These are phyloP conservation scores for Caracal caracal DNA, from an alignment of 2,113 vertebrate species.

Conservation along the genomic window DNA sequence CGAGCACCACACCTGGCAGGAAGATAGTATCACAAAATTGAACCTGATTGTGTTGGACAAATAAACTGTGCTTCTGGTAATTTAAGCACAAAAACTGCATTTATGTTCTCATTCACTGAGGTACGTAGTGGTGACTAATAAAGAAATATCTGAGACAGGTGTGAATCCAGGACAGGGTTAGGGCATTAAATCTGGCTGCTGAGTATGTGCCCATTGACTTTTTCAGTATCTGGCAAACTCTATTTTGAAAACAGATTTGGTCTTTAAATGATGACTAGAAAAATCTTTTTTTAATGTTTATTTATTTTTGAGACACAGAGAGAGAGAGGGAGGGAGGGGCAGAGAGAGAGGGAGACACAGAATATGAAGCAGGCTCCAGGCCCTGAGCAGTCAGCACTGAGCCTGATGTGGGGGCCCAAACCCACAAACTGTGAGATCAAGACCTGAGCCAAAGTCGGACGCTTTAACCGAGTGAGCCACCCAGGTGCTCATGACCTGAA, in stretches of 20 bases:
- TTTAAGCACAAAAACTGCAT: slow-evolving; percentile 46
- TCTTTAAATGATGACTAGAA: slow-evolving; percentile 67
- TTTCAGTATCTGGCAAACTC: slow-evolving; percentile 60
- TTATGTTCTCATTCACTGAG: neutral
- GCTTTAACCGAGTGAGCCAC: too few relatives aligned
- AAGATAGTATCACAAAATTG: slow-evolving; percentile 56
- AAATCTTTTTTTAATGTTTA: neutral
- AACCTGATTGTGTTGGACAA: slow-evolving; percentile 67
- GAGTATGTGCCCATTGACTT: slow-evolving; percentile 64
- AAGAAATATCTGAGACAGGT: slow-evolving; percentile 62
- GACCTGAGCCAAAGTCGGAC: too few relatives aligned
- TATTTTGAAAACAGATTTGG: slow-evolving; percentile 66
- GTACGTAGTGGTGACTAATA: slow-evolving; percentile 57
- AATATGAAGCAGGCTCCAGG: too few relatives aligned
- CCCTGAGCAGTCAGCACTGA: too few relatives aligned
- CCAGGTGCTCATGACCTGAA: neutral
- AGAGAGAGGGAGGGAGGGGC: too few relatives aligned
- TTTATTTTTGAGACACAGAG: too few relatives aligned
- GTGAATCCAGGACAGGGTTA: slow-evolving; percentile 21
- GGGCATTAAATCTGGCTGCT: slow-evolving; percentile 45
- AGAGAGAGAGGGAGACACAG: too few relatives aligned
- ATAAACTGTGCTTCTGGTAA: slow-evolving; percentile 58
- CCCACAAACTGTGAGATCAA: too few relatives aligned
- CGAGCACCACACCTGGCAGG: slow-evolving; percentile 47
- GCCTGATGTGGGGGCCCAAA: too few relatives aligned